Evolutionary conservation across 2,113 vertebrate species (phyloP).

Genomic region (Tamias sibiricus): DNA sequence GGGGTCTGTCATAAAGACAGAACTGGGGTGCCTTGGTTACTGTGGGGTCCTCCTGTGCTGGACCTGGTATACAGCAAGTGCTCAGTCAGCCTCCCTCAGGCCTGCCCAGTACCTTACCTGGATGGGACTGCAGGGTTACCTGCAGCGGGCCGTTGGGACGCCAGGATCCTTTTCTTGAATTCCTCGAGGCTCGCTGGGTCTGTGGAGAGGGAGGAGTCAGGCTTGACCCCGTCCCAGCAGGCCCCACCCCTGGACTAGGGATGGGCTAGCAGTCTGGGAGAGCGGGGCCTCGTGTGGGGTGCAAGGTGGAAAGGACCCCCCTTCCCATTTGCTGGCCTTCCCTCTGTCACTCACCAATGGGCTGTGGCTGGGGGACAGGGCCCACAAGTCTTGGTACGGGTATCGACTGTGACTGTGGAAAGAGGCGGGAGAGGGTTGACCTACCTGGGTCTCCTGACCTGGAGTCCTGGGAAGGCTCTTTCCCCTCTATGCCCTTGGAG

Average conservation of each 20-base stretch:
- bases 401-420: constrained; percentile 16
- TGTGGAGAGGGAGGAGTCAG: not conserved
- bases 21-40: not conserved
- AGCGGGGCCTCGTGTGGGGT: not conserved
- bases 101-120: constrained; percentile 43
- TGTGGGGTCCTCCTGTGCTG: not conserved
- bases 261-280: not conserved
- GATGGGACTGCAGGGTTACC: not conserved
- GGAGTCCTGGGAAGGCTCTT: not conserved
- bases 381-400: not conserved
- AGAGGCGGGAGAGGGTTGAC: not conserved
- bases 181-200: constrained; percentile 65
- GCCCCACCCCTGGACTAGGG: not conserved
- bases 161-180: constrained; percentile 72
- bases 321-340: fast-evolving
- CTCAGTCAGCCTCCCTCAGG: not conserved
- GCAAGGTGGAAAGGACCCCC: not conserved
- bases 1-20: not conserved
- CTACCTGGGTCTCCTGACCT: not conserved
- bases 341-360: constrained; percentile 70
- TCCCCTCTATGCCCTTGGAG: not conserved
- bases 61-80: not conserved
- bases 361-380: not conserved
- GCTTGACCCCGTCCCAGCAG: not conserved
- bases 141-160: not conserved